These are phyloP conservation scores for Mormoops blainvillei DNA, from an alignment of 2,113 vertebrate genomes.

Conservation along the genomic window DNA sequence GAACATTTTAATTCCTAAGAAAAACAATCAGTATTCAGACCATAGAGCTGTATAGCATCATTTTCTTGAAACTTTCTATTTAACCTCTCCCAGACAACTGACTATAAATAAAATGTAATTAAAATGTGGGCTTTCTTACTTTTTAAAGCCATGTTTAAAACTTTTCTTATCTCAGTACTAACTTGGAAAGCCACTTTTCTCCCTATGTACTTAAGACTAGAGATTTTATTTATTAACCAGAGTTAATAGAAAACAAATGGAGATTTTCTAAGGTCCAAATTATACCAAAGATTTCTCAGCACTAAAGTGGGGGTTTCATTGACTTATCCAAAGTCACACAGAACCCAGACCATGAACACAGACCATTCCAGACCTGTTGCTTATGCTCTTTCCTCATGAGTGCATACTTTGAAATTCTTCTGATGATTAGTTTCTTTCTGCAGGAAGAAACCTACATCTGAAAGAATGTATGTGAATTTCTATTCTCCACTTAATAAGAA, in stretches of 20 bases:
- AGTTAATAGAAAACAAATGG: not conserved
- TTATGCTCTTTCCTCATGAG: not conserved
- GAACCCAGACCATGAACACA: not conserved
- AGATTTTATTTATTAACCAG: not conserved
- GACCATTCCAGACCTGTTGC: not conserved
- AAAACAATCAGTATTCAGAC: not conserved
- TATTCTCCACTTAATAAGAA: not conserved
- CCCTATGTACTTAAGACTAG: not conserved
- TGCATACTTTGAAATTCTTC: not conserved
- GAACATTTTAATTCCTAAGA: not conserved
- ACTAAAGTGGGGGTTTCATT: not conserved
- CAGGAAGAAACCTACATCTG: not conserved
- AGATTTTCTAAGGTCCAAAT: not conserved
- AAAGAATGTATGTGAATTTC: not conserved
- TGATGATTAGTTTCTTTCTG: not conserved
- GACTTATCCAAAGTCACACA: not conserved
- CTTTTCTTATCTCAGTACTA: conserved; percentile 51
- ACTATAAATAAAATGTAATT: not conserved
- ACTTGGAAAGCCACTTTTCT: not conserved
- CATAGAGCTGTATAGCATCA: not conserved
- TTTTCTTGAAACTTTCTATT: conserved; percentile 8
- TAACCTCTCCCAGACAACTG: conserved; percentile 16
- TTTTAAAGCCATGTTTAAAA: conserved; percentile 47
- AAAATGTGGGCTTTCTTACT: conserved; percentile 37
- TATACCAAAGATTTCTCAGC: not conserved